Conservation (phyloP, 2,797 vertebrate species). For the Cyclura pinguis region DNA sequence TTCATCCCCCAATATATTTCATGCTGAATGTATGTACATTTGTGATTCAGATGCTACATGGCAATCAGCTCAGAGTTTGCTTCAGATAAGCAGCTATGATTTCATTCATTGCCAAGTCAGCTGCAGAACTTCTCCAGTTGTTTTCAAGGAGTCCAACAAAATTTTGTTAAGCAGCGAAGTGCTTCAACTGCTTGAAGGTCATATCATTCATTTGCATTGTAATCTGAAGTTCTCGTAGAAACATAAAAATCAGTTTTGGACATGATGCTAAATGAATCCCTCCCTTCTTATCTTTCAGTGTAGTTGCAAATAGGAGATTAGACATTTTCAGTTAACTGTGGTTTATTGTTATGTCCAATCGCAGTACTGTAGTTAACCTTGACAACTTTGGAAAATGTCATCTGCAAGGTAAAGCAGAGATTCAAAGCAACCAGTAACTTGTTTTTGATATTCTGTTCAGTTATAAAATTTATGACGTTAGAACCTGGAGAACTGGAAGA, state of each 20-base stretch:
- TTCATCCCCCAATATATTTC: constrained; percentile 60
- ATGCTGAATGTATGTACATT: constrained; percentile 74
- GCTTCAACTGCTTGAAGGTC: constrained; percentile 42
- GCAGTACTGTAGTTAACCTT: neutral
- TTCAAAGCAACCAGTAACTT: too few relatives aligned
- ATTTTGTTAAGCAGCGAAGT: constrained; percentile 57
- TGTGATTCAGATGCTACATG: constrained; percentile 61
- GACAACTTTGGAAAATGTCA: neutral
- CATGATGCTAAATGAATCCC: neutral
- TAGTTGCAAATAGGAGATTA: neutral
- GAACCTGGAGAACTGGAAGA: too few relatives aligned
- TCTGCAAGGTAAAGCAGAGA: too few relatives aligned
- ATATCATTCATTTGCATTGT: constrained; percentile 41
- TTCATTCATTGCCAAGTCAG: constrained; percentile 64
- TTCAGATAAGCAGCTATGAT: constrained; percentile 65
- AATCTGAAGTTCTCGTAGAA: constrained; percentile 12
- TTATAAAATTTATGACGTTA: too few relatives aligned
- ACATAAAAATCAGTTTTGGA: neutral
- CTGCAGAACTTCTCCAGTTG: constrained; percentile 45
- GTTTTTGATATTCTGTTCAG: too few relatives aligned
- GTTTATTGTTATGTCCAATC: neutral
- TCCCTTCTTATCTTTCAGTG: neutral
- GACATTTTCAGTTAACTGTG: neutral
- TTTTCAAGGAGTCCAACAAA: constrained; percentile 55
- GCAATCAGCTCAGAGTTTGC: constrained; percentile 59